Evolutionary conservation across 2,113 vertebrate genomes (phyloP).

Genomic region (Heliornis fulica): DNA sequence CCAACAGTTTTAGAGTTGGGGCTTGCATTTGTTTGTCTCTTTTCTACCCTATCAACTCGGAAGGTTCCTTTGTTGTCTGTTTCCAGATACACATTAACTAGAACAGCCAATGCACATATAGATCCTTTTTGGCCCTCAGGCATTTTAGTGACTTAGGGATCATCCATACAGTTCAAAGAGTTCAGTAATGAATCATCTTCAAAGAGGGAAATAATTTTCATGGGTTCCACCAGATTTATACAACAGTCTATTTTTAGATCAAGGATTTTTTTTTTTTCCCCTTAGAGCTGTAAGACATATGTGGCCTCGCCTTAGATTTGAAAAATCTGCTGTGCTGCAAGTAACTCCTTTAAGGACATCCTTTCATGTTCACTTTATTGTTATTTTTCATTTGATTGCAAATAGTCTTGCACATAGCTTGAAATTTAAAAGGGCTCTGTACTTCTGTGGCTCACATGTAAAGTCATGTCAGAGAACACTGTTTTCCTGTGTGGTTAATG

Average conservation of each 20-base stretch:
- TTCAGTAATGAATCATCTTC: not conserved
- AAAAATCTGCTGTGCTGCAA: not conserved
- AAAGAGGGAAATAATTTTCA: not conserved
- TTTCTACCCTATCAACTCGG: not conserved
- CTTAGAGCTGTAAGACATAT: not conserved
- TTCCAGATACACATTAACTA: not conserved
- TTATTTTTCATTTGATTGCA: not conserved
- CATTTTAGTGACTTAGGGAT: not conserved
- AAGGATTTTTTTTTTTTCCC: not conserved
- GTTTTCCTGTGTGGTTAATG: not conserved
- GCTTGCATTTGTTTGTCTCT: not conserved
- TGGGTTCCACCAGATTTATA: not conserved
- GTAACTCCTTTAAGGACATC: not conserved
- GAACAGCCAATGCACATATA: not conserved
- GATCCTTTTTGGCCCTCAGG: not conserved
- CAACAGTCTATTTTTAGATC: not conserved
- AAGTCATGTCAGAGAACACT: not conserved
- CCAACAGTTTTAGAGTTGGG: not conserved
- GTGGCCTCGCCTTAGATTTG: not conserved
- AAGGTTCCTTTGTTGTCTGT: not conserved
- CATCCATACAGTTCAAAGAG: conserved; percentile 5
- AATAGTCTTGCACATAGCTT: not conserved
- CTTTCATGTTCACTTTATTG: not conserved
- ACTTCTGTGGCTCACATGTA: not conserved
- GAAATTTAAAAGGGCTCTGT: not conserved